phyloP scores from a whole-genome alignment of 2,888 invertebrate genomes.

The Reticulitermes lucifugus region DNA sequence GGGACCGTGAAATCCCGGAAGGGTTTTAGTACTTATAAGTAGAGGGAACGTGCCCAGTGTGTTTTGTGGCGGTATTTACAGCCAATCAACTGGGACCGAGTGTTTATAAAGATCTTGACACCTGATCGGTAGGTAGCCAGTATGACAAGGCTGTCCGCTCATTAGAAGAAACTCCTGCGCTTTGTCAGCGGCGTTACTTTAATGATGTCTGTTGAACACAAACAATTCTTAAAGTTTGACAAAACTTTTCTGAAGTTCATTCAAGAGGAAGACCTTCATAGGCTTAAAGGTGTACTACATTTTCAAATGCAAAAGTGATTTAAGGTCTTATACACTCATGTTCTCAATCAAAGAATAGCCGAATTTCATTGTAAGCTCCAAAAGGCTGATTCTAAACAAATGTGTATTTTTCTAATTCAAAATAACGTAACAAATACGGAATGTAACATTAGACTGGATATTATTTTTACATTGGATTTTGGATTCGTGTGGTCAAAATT shows the following conservation, averaged over 20 bases:
- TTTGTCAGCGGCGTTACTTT: not conserved
- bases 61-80: conserved; percentile 5
- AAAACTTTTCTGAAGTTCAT: not conserved
- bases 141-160: conserved; percentile 7
- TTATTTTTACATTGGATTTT: too few relatives aligned
- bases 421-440: too few relatives aligned
- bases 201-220: not conserved
- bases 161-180: conserved; percentile 2
- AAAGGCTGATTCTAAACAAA: too few relatives aligned
- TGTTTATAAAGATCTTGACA: conserved; percentile 37
- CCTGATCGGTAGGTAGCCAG: conserved; percentile 32
- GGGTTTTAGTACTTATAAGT: not conserved
- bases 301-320: not conserved
- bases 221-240: not conserved
- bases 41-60: not conserved
- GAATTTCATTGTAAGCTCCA: too few relatives aligned
- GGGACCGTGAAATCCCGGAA: not conserved
- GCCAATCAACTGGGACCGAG: conserved; percentile 23
- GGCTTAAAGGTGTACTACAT: not conserved
- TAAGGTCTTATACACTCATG: not conserved
- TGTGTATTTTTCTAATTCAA: too few relatives aligned
- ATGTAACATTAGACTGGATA: too few relatives aligned
- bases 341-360: not conserved
- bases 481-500: too few relatives aligned
- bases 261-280: not conserved